Evolutionary conservation across 2,888 invertebrate species (phyloP).

Genomic region (Microplitis deprimator): DNA sequence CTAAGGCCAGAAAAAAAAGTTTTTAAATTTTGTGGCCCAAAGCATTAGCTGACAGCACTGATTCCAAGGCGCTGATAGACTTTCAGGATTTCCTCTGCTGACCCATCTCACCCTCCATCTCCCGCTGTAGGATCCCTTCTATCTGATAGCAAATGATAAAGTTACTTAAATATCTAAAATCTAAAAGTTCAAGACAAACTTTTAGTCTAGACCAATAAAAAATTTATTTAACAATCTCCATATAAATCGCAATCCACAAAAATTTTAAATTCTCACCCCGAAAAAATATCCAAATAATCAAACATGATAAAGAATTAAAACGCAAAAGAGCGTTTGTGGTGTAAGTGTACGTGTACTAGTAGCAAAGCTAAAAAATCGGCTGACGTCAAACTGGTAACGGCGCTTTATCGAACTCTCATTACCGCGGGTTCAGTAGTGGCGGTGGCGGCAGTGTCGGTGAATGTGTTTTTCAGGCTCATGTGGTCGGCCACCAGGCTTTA

Average conservation of each 20-base stretch:
- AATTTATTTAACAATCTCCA: not conserved
- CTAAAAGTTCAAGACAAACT: not conserved
- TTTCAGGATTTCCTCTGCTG: conserved; percentile 64
- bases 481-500: conserved; percentile 63
- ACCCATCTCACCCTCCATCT: conserved; percentile 53
- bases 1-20: no score
- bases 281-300: not conserved
- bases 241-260: not conserved
- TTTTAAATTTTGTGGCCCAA: no score
- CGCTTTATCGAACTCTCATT: conserved; percentile 72
- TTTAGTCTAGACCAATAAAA: not conserved
- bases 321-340: not conserved
- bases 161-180: not conserved
- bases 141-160: not conserved
- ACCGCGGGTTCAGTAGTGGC: conserved; percentile 54
- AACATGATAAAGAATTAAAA: not conserved
- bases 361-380: conserved; percentile 57
- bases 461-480: conserved; percentile 71
- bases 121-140: not conserved
- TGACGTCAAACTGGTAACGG: conserved; percentile 69
- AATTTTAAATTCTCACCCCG: no score
- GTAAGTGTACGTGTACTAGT: conserved; percentile 5
- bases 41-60: conserved; percentile 64
- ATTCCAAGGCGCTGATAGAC: conserved; percentile 66
- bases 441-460: conserved; percentile 56